Conservation (phyloP, 2,113 vertebrate genomes). For the Fulica atra region DNA sequence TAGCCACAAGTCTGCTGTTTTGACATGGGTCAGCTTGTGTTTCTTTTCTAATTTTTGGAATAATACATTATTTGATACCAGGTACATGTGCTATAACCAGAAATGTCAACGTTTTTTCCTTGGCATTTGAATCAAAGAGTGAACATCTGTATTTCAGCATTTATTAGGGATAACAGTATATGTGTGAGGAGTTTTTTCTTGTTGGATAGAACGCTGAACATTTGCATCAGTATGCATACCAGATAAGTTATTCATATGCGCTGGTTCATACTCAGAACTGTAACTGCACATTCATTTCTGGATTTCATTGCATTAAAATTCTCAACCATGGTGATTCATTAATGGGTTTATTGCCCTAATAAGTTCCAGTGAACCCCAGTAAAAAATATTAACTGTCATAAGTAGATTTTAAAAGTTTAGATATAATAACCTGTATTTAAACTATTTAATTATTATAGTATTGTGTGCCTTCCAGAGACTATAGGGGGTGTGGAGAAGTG, state of each 20-base stretch:
- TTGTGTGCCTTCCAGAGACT: not conserved
- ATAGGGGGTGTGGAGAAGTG: not conserved
- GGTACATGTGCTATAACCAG: not conserved
- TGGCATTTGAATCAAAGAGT: not conserved
- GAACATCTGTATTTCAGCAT: not conserved
- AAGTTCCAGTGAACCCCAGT: not conserved
- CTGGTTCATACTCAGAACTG: not conserved
- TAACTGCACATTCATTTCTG: constrained; percentile 11
- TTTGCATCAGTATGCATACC: not conserved
- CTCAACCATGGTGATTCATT: not conserved
- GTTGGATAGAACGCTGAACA: not conserved
- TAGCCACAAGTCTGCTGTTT: not conserved
- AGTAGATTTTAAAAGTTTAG: not conserved
- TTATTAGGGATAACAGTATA: not conserved
- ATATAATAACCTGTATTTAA: not conserved
- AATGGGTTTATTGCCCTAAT: constrained; percentile 26
- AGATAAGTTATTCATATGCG: not conserved
- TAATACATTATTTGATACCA: not conserved
- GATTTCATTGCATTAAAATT: constrained; percentile 16
- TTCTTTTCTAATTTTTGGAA: not conserved
- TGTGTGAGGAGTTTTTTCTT: not conserved
- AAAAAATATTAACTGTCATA: not conserved
- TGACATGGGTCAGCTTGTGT: not conserved
- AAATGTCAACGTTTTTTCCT: not conserved
- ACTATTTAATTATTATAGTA: not conserved